Evolutionary conservation across 1,140 invertebrate species (phyloP).

Genomic region (Eubasilissa regina): DNA sequence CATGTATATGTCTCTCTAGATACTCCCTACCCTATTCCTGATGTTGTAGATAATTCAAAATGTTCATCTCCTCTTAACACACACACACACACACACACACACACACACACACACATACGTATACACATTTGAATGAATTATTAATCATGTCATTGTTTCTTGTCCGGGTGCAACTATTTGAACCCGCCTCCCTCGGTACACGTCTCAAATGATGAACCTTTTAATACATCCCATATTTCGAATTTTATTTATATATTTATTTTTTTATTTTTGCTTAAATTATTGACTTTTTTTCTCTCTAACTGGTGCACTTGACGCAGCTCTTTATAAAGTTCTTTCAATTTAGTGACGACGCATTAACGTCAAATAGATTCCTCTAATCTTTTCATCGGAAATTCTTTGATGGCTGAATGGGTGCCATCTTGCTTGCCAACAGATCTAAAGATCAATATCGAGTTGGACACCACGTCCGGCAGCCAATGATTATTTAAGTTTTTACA

Average conservation of each 20-base stretch:
- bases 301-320: too few species aligned
- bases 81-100: not conserved
- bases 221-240: not conserved
- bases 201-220: not conserved
- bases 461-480: too few species aligned
- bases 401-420: too few species aligned
- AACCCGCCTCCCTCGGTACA: not conserved
- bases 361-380: too few species aligned
- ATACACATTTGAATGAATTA: constrained; percentile 53
- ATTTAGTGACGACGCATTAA: too few species aligned
- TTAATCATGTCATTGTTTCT: constrained; percentile 58
- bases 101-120: not conserved
- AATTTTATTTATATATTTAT: constrained; percentile 31
- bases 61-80: constrained; percentile 17
- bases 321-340: too few species aligned
- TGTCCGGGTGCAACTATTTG: constrained; percentile 33
- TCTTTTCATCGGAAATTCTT: too few species aligned
- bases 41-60: constrained; percentile 46
- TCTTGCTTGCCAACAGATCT: too few species aligned
- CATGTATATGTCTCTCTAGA: too few species aligned
- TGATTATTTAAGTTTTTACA: too few species aligned
- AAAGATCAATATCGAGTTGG: too few species aligned
- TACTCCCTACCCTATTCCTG: constrained; percentile 13
- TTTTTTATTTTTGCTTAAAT: constrained; percentile 15
- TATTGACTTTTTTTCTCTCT: not conserved